Percentiles rank a stretch among this genome's conserved stretches.
These are phyloP conservation scores for Aleiodes leptofemur DNA, from an alignment of 2,888 invertebrate species.

Conservation along the genomic window DNA sequence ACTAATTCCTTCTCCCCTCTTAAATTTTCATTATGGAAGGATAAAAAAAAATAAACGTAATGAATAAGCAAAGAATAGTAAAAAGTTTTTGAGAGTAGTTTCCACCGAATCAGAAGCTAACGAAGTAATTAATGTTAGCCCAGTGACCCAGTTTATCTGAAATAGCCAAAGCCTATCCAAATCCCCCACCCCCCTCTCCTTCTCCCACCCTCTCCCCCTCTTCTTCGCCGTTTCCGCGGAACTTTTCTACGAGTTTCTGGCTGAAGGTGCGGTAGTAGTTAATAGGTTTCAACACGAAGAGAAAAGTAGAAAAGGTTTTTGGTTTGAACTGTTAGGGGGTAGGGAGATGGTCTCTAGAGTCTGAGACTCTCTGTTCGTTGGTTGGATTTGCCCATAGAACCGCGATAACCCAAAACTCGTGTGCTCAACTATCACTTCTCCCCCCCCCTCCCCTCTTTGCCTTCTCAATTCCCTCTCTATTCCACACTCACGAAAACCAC, in stretches of 20 bases:
- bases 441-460: no score
- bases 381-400: neutral
- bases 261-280: slow-evolving; percentile 52
- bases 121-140: slow-evolving; percentile 61
- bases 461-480: no score
- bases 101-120: slow-evolving; percentile 40
- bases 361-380: neutral
- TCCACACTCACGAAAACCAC: no score
- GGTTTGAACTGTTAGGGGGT: neutral
- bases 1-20: no score
- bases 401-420: slow-evolving; percentile 16
- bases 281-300: slow-evolving; percentile 54
- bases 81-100: neutral
- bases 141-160: slow-evolving; percentile 56
- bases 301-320: neutral
- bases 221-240: slow-evolving; percentile 45
- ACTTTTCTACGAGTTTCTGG: slow-evolving; percentile 27
- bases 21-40: no score
- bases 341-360: neutral
- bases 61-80: slow-evolving; percentile 1
- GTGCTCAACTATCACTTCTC: slow-evolving; percentile 2
- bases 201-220: neutral
- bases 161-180: slow-evolving; percentile 50
- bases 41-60: slow-evolving; percentile 11
- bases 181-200: neutral